Conservation (phyloP, 2,797 vertebrate genomes). For the Gymnodraco acuticeps region DNA sequence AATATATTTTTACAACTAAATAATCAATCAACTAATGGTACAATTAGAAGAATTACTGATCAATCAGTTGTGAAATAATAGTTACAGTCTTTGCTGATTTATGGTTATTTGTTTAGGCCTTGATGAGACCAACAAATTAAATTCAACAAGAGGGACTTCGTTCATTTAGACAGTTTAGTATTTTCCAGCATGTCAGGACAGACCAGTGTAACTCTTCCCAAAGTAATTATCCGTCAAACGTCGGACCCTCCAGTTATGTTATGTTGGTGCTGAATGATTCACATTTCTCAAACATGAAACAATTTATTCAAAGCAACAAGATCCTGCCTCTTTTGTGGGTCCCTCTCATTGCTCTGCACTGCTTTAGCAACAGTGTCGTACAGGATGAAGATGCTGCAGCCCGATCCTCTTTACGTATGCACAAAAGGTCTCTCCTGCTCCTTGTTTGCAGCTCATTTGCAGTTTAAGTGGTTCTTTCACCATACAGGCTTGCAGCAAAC, state of each 20-base stretch:
- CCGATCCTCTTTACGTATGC: conserved; percentile 37
- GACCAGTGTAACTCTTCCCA: too few species aligned
- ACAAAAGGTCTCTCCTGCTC: conserved; percentile 17
- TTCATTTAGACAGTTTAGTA: too few species aligned
- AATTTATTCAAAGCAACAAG: background rate
- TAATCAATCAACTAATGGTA: too few species aligned
- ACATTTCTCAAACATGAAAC: background rate
- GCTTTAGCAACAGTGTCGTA: conserved; percentile 1
- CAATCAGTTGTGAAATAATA: too few species aligned
- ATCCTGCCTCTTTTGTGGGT: background rate
- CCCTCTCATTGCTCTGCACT: background rate
- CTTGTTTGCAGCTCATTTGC: conserved; percentile 66
- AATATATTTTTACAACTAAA: too few species aligned
- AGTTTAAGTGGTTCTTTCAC: conserved; percentile 59
- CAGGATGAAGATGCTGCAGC: conserved; percentile 1
- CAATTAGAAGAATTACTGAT: too few species aligned
- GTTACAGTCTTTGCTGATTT: too few species aligned
- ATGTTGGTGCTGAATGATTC: background rate
- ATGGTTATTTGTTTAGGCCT: too few species aligned
- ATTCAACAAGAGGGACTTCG: too few species aligned
- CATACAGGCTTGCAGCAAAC: conserved; percentile 46
- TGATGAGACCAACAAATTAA: too few species aligned
- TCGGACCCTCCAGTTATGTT: background rate
- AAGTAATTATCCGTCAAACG: too few species aligned
- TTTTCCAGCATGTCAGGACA: too few species aligned